Evolutionary conservation across 2,797 vertebrate genomes (phyloP).

Genomic region (Sebastiscus tertius): DNA sequence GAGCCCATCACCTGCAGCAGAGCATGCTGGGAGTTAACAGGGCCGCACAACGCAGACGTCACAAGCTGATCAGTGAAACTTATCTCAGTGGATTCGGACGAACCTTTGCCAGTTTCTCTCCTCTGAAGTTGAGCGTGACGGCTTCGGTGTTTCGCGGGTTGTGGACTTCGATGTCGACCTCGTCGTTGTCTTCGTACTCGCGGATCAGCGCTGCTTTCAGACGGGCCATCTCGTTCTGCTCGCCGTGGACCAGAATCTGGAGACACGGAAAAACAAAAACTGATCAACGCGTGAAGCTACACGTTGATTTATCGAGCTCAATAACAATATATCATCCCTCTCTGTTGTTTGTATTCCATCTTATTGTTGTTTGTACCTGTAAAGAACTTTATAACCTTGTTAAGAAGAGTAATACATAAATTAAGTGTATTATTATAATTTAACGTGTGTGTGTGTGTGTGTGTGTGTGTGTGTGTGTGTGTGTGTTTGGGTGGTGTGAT

Average conservation of each 20-base stretch:
- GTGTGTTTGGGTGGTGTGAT: not conserved
- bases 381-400: no score
- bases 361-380: no score
- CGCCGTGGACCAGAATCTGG: conserved; percentile 95
- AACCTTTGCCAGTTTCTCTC: conserved; percentile 97
- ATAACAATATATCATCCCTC: no score
- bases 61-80: not conserved
- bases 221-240: conserved; percentile 97
- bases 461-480: not conserved
- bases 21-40: conserved; percentile 60
- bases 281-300: not conserved
- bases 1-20: conserved; percentile 91
- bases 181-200: conserved; percentile 96
- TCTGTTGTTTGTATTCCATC: no score
- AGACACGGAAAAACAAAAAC: not conserved
- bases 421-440: no score
- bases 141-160: conserved; percentile 97
- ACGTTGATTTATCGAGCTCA: fast-evolving
- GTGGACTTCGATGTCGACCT: conserved; percentile 96
- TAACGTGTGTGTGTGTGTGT: not conserved
- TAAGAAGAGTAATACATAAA: no score
- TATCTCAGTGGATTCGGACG: not conserved
- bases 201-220: conserved; percentile 94
- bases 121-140: conserved; percentile 95
- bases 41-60: not conserved